Conservation (phyloP, 2,797 vertebrate species). For the Nannoperca australis region DNA sequence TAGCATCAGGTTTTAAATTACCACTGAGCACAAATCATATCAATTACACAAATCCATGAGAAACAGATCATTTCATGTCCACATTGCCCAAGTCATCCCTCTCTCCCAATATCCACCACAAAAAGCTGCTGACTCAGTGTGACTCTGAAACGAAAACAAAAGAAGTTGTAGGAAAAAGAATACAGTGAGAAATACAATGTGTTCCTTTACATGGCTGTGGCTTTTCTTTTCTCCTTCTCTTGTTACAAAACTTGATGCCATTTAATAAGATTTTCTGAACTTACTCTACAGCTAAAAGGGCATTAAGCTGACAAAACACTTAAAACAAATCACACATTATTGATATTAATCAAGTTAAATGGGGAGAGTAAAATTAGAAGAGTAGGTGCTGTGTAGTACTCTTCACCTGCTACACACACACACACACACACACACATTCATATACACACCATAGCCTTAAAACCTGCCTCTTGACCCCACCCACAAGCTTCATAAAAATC, state of each 20-base stretch:
- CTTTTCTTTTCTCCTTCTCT: slow-evolving; percentile 52
- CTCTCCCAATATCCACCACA: slow-evolving; percentile 51
- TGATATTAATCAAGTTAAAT: slow-evolving; percentile 44
- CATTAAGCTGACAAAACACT: slow-evolving; percentile 49
- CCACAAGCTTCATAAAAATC: slow-evolving; percentile 31
- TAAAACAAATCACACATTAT: slow-evolving; percentile 37
- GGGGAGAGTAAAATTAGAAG: slow-evolving; percentile 33
- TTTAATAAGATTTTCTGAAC: slow-evolving; percentile 37
- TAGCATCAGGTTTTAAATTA: slow-evolving; percentile 70
- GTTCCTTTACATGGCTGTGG: slow-evolving; percentile 44
- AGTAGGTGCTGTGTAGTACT: slow-evolving; percentile 17
- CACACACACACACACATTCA: slow-evolving; percentile 4
- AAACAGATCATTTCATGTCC: slow-evolving; percentile 80
- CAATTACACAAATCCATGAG: slow-evolving; percentile 84
- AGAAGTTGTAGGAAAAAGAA: slow-evolving; percentile 46
- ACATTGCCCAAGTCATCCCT: slow-evolving; percentile 58
- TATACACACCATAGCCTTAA: not conserved
- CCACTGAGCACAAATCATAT: slow-evolving; percentile 79
- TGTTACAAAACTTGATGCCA: slow-evolving; percentile 56
- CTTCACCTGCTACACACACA: slow-evolving; percentile 8
- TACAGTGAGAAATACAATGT: slow-evolving; percentile 55
- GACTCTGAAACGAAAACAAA: slow-evolving; percentile 76
- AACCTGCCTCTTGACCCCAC: slow-evolving; percentile 14
- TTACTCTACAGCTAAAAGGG: slow-evolving; percentile 39
- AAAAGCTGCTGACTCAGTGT: slow-evolving; percentile 79